A percentile compares a stretch with the other conserved stretches of the same genome.
Conservation (phyloP, 2,888 invertebrate genomes). For the Fragum whitleyi region DNA sequence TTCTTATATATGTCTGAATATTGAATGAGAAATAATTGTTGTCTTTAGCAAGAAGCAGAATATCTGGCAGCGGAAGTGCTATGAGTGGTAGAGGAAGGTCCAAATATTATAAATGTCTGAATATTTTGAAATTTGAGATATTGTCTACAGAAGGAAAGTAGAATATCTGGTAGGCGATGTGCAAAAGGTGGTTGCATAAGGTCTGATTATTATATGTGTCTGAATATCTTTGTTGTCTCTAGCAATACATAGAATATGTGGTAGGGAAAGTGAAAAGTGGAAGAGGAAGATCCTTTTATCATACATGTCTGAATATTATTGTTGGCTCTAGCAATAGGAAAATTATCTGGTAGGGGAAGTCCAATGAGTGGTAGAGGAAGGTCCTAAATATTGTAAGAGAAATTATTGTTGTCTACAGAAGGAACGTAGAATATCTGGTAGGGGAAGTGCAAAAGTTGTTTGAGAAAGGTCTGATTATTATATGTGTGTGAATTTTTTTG, state of each 20-base stretch:
- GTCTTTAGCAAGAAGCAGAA: slow-evolving; percentile 73
- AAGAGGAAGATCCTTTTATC: too few species aligned
- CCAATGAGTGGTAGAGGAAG: slow-evolving; percentile 73
- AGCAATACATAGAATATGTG: slow-evolving; percentile 70
- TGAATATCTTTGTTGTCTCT: too few species aligned
- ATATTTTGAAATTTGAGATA: too few species aligned
- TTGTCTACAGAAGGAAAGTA: slow-evolving; percentile 72
- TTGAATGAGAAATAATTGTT: too few species aligned
- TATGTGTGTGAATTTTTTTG: too few species aligned
- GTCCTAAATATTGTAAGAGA: too few species aligned
- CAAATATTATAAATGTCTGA: too few species aligned
- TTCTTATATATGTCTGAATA: too few species aligned
- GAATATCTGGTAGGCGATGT: slow-evolving; percentile 68
- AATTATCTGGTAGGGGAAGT: slow-evolving; percentile 68
- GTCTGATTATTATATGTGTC: background rate
- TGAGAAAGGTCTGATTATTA: slow-evolving; percentile 57
- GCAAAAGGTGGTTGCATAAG: slow-evolving; percentile 71
- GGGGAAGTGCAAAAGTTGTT: slow-evolving; percentile 71
- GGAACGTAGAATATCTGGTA: slow-evolving; percentile 66
- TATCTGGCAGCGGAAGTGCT: slow-evolving; percentile 68
- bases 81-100: slow-evolving; percentile 70
- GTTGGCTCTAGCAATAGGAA: slow-evolving; percentile 73
- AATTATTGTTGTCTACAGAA: too few species aligned
- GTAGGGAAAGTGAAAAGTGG: slow-evolving; percentile 71
- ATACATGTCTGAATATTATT: too few species aligned